Evolutionary conservation across 2,797 vertebrate genomes (phyloP).

Genomic region (Epinephelus malabaricus): DNA sequence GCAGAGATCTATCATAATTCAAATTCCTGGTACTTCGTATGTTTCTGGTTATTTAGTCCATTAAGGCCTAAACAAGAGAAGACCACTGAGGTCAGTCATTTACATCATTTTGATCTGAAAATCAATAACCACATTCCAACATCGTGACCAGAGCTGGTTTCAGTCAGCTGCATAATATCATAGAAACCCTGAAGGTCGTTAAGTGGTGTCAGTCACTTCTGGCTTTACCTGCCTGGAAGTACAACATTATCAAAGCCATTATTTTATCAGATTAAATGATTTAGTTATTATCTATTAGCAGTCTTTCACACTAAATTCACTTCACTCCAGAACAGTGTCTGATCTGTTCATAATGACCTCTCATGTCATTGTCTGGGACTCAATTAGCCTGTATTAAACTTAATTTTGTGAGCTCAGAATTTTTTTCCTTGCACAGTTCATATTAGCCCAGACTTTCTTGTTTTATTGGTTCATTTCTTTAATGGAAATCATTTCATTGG

Average conservation of each 20-base stretch:
- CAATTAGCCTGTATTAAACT: conserved; percentile 49
- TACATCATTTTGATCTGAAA: conserved; percentile 42
- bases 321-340: conserved; percentile 24
- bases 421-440: not conserved
- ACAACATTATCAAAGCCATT: conserved; percentile 34
- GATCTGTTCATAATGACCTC: conserved; percentile 64
- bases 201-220: not conserved
- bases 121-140: conserved; percentile 58
- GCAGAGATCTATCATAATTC: not conserved
- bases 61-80: conserved; percentile 7
- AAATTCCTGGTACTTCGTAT: not conserved
- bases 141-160: conserved; percentile 31
- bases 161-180: conserved; percentile 17
- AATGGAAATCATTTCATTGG: conserved; percentile 16
- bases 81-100: conserved; percentile 41
- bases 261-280: conserved; percentile 11
- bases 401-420: not conserved
- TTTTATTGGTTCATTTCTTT: not conserved
- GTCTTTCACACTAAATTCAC: conserved; percentile 10
- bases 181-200: not conserved
- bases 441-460: not conserved
- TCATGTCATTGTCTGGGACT: conserved; percentile 61
- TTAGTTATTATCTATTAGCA: conserved; percentile 13
- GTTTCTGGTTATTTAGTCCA: conserved; percentile 5
- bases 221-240: conserved; percentile 33